A percentile compares a stretch with the other conserved stretches of the same genome.
Evolutionary conservation across 2,888 invertebrate species (phyloP).

Genomic region (Pimpla rufipes): DNA sequence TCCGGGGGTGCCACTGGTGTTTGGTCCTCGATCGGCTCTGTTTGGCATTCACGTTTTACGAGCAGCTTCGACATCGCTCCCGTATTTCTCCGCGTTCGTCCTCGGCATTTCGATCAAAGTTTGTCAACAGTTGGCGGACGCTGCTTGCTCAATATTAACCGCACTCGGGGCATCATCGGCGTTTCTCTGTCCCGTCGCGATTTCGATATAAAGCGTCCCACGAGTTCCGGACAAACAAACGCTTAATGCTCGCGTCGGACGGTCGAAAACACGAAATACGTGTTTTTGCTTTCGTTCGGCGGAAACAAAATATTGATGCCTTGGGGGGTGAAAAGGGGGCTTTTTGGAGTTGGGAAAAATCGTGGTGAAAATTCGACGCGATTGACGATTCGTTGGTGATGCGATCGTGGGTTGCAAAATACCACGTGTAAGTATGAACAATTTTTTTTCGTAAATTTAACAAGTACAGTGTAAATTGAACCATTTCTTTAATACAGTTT

Average conservation of each 20-base stretch:
- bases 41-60: conserved; percentile 58
- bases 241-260: neutral
- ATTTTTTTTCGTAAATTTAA: too few species aligned
- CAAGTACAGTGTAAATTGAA: too few species aligned
- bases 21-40: conserved; percentile 41
- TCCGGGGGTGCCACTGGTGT: conserved; percentile 13
- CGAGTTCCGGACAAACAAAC: neutral
- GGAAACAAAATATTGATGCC: too few species aligned
- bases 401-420: too few species aligned
- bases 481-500: too few species aligned
- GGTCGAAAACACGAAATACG: too few species aligned
- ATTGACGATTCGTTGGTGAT: too few species aligned
- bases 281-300: too few species aligned
- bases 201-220: neutral
- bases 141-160: conserved; percentile 12
- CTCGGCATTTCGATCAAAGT: conserved; percentile 51
- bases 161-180: neutral
- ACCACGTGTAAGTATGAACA: too few species aligned
- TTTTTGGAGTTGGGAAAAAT: too few species aligned
- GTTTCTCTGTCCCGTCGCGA: conserved; percentile 4
- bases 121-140: conserved; percentile 56
- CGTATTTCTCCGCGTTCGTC: conserved; percentile 5
- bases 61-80: conserved; percentile 16
- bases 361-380: too few species aligned
- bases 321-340: too few species aligned